Evolutionary conservation across 2,797 vertebrate genomes (phyloP), one percentile per base, ranked within the genome.

Genomic region (Siniperca obscura): DNA sequence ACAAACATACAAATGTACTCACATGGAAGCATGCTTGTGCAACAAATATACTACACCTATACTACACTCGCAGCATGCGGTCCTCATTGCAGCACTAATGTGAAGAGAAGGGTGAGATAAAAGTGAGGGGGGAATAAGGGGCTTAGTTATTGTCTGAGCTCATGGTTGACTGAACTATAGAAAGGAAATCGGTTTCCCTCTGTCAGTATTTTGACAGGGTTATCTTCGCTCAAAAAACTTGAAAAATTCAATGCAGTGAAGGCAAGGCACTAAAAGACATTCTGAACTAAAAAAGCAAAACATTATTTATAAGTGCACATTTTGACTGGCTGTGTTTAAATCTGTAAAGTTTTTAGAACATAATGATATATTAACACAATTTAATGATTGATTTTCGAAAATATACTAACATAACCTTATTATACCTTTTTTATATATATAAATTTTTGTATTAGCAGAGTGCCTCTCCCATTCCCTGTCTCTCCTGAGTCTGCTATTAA

Each of bases 71-170:
- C 84, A 88, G 86, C 82, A 86, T 87, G 89, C 34, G 3, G 76
- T 90, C 76, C 71, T 87, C 83, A 75, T 87, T 36, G 78, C 83
- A 86, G 89, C 87, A 84, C 86, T 92, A 89, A 92, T 93, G 82
- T 91, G 90, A 91, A 86, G 85, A 86, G 90, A 91, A 90, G 84
- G 82, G 78, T 85, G 87, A 88, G 89, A 89, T 92, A 87, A 91
- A 91, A 91, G 85, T 85, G 84, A 87, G 82, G 82, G 84, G 68
- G 81, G 75, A 42, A 72, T 89, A 79, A 80, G 40, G 86, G 85
- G 86, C 83, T 92, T 78, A 70, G 84, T 90, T 90, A 85, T 91
- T 92, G 88, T 91, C 78, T 89, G 85, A 74, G 78, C 81, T 86
- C 85, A 90, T 53, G 89, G 89, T 80, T 86, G 81, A 84, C 46